These are phyloP conservation scores for Lymantria dispar DNA, from an alignment of 2,888 invertebrate species.

Conservation along the genomic window DNA sequence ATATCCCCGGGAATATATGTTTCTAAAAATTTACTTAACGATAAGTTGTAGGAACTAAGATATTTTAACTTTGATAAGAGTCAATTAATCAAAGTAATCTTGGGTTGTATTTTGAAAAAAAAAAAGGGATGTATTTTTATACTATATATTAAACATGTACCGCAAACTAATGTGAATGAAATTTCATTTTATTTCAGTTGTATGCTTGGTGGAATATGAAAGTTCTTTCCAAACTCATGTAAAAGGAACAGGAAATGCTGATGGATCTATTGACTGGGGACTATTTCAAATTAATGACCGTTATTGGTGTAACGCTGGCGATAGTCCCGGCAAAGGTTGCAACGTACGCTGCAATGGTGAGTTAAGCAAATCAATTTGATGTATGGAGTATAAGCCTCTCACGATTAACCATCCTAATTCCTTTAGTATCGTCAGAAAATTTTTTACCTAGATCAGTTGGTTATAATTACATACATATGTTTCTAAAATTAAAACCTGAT, in stretches of 20 bases:
- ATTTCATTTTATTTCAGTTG: slow-evolving; percentile 42
- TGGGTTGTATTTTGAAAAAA: background rate
- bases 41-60: too few species aligned
- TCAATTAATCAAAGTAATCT: too few species aligned
- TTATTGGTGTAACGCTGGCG: slow-evolving; percentile 43
- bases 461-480: too few species aligned
- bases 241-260: slow-evolving; percentile 56
- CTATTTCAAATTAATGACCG: slow-evolving; percentile 52
- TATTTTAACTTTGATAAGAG: too few species aligned
- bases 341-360: slow-evolving; percentile 6
- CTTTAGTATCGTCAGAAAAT: too few species aligned
- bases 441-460: too few species aligned
- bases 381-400: too few species aligned
- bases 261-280: slow-evolving; percentile 58
- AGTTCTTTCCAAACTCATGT: slow-evolving; percentile 63
- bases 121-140: background rate
- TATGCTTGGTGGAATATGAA: slow-evolving; percentile 69
- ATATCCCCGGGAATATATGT: too few species aligned
- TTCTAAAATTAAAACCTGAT: too few species aligned
- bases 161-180: background rate
- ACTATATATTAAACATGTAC: background rate
- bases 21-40: too few species aligned
- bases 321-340: slow-evolving; percentile 34
- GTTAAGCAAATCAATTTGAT: background rate
- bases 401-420: too few species aligned